Conservation (phyloP, 2,888 invertebrate genomes). For the Syrista parreyssii region DNA sequence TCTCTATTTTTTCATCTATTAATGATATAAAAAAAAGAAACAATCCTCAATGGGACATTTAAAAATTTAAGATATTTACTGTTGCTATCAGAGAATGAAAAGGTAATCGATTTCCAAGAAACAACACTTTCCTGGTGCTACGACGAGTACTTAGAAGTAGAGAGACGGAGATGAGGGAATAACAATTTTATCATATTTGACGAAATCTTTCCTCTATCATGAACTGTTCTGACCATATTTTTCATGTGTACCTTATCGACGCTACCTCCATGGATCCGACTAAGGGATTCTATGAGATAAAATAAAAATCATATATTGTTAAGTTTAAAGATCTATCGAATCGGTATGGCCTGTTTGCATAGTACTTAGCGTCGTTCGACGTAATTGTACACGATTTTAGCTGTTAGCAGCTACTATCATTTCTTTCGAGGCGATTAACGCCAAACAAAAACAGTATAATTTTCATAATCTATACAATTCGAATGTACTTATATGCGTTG, state of each 20-base stretch:
- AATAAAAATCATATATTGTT: conserved; percentile 1
- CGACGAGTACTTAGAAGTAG: not conserved
- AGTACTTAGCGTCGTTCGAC: not conserved
- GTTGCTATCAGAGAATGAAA: not conserved
- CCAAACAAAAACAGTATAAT: not conserved
- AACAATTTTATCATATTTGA: not conserved
- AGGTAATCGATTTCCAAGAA: not conserved
- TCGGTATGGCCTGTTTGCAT: not conserved
- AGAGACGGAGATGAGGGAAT: not conserved
- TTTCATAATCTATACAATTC: not conserved
- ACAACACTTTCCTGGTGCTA: not conserved
- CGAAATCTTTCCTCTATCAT: not conserved
- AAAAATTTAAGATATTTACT: not conserved
- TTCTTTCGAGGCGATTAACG: not conserved
- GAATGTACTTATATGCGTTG: not conserved
- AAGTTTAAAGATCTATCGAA: not conserved
- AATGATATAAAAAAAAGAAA: not conserved
- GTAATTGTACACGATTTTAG: not conserved
- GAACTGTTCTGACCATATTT: conserved; percentile 25
- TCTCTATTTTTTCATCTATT: not conserved
- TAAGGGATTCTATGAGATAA: not conserved
- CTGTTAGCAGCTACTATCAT: not conserved
- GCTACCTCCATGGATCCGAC: conserved; percentile 34
- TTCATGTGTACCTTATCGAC: conserved; percentile 43
- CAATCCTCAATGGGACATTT: not conserved